Percentiles rank a stretch among this genome's conserved stretches.
phyloP scores from a whole-genome alignment of 2,888 invertebrate genomes.

The Chorisops tibialis region DNA sequence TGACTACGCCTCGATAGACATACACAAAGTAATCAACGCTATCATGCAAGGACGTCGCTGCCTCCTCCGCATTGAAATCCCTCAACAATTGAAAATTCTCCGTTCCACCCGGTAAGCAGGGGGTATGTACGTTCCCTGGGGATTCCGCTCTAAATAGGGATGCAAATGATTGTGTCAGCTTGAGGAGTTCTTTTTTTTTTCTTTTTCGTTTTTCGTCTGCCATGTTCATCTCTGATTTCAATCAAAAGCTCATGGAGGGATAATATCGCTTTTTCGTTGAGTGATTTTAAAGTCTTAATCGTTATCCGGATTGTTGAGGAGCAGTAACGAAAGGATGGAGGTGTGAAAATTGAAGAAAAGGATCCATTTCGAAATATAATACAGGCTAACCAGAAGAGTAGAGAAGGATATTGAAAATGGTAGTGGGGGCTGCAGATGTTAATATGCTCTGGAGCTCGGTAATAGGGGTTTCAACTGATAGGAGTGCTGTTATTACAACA shows the following conservation, averaged over 20 bases:
- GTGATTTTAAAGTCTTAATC: background rate
- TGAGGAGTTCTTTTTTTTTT: background rate
- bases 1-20: conserved; percentile 28
- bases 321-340: background rate
- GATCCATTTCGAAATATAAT: too few species aligned
- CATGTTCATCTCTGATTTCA: conserved; percentile 19
- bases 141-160: conserved; percentile 2
- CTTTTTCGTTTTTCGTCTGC: too few species aligned
- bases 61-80: conserved; percentile 9
- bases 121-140: background rate
- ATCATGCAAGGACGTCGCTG: conserved; percentile 17
- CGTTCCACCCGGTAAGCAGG: background rate
- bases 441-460: too few species aligned
- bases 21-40: conserved; percentile 32
- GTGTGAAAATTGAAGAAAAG: background rate
- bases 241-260: conserved; percentile 13
- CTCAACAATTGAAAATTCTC: conserved; percentile 22
- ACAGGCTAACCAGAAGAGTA: too few species aligned
- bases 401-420: too few species aligned
- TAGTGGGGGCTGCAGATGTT: too few species aligned
- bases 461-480: too few species aligned
- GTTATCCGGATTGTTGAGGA: background rate
- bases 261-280: background rate
- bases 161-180: background rate
- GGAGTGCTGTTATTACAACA: too few species aligned